phyloP scores from a whole-genome alignment of 2,888 invertebrate genomes.

The Ennomos erosarius region DNA sequence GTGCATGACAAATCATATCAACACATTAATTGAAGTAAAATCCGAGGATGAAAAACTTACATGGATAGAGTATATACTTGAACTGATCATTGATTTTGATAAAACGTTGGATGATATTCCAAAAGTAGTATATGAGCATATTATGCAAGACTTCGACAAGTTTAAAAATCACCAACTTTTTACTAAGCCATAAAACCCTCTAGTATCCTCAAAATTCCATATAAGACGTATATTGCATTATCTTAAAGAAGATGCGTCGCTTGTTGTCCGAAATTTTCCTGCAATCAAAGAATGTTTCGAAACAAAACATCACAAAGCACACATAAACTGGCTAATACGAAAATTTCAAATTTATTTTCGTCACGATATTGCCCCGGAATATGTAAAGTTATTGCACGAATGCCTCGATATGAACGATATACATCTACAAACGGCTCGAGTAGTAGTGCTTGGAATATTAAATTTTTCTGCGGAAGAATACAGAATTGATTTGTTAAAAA shows the following conservation, averaged over 20 bases:
- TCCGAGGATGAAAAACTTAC: not conserved
- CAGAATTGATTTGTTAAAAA: slow-evolving; percentile 50
- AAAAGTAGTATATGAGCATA: slow-evolving; percentile 6
- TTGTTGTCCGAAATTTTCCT: slow-evolving; percentile 25
- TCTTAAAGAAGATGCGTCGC: slow-evolving; percentile 26
- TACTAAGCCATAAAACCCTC: not conserved
- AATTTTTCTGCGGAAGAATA: slow-evolving; percentile 48
- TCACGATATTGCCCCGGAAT: slow-evolving; percentile 20
- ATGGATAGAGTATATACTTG: slow-evolving; percentile 10
- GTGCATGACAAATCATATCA: slow-evolving; percentile 8
- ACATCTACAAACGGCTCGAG: slow-evolving; percentile 23
- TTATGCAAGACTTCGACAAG: slow-evolving; percentile 12
- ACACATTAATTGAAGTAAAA: slow-evolving; percentile 3
- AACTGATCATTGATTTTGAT: slow-evolving; percentile 15
- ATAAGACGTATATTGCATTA: slow-evolving; percentile 7
- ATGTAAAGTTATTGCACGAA: slow-evolving; percentile 27
- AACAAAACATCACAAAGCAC: not conserved
- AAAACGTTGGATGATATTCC: slow-evolving; percentile 29
- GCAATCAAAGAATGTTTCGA: slow-evolving; percentile 22
- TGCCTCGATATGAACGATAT: slow-evolving; percentile 18
- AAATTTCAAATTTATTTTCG: too few relatives aligned
- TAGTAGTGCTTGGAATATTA: slow-evolving; percentile 54
- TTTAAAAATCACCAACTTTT: slow-evolving; percentile 15
- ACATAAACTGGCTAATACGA: too few relatives aligned
- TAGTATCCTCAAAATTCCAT: not conserved